phyloP scores from a whole-genome alignment of 2,888 invertebrate species.

The Stramonita haemastoma region DNA sequence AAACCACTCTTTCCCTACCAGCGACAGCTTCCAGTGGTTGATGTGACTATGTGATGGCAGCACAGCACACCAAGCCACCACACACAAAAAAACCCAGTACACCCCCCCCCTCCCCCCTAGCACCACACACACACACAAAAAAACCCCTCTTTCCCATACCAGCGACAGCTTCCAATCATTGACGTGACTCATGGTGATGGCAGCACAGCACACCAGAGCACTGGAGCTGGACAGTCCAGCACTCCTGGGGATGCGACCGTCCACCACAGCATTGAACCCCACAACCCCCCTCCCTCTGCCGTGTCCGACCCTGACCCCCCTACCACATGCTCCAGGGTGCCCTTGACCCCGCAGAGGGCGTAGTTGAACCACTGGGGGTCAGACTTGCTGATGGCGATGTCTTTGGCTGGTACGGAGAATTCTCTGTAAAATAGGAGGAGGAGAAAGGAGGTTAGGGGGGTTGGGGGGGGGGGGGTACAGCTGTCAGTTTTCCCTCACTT shows the following conservation, averaged over 20 bases:
- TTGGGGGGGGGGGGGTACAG: too few relatives aligned
- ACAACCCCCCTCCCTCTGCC: constrained; percentile 78
- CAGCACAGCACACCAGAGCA: constrained; percentile 95
- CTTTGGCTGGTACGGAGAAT: constrained; percentile 57
- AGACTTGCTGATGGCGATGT: constrained; percentile 67
- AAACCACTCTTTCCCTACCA: too few relatives aligned
- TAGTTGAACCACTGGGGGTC: constrained; percentile 92
- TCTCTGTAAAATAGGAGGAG: too few relatives aligned
- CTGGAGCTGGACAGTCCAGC: constrained; percentile 98
- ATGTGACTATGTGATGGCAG: too few relatives aligned
- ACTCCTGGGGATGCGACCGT: constrained; percentile 92
- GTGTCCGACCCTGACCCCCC: too few relatives aligned
- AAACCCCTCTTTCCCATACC: constrained; percentile 60
- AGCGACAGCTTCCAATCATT: constrained; percentile 76
- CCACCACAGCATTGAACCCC: constrained; percentile 87
- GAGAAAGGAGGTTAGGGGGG: too few relatives aligned
- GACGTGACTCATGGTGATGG: constrained; percentile 86
- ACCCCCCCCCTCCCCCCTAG: too few relatives aligned
- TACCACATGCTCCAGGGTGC: constrained; percentile 84
- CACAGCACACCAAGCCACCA: too few relatives aligned
- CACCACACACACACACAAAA: too few relatives aligned
- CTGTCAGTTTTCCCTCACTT: too few relatives aligned
- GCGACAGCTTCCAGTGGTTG: too few relatives aligned
- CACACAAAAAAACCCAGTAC: too few relatives aligned
- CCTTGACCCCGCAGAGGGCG: constrained; percentile 93